Percentiles rank a stretch among this genome's conserved stretches.
Conservation (phyloP, 2,113 vertebrate species). For the Coptodon bakossiorum region DNA sequence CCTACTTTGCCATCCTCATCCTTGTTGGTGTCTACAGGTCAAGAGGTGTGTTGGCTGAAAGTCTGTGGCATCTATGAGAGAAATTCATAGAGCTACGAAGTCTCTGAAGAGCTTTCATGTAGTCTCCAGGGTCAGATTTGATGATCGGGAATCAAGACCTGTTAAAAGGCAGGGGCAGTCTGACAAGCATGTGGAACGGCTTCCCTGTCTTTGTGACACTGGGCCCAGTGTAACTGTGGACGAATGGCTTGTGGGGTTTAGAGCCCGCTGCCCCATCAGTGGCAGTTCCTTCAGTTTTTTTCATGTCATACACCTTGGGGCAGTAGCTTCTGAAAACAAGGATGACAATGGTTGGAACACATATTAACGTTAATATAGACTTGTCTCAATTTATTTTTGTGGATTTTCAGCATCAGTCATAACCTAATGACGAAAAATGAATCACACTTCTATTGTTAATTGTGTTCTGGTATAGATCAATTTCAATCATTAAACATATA, state of each 20-base stretch:
- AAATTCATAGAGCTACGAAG: not conserved
- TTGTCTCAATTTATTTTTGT: not conserved
- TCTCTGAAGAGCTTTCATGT: not conserved
- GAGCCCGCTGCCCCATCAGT: not conserved
- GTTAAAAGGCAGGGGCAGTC: not conserved
- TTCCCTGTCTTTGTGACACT: not conserved
- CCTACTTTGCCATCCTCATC: not conserved
- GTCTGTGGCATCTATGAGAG: not conserved
- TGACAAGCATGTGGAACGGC: not conserved
- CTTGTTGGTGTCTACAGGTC: not conserved
- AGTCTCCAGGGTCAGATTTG: not conserved
- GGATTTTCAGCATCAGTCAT: not conserved
- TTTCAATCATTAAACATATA: not conserved
- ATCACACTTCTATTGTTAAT: not conserved
- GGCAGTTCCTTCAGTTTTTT: not conserved
- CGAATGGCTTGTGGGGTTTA: not conserved
- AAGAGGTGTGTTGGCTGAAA: not conserved
- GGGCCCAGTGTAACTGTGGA: not conserved
- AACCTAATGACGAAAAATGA: not conserved
- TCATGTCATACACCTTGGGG: not conserved
- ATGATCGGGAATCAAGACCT: not conserved
- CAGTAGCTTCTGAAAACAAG: not conserved
- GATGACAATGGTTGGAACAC: not conserved
- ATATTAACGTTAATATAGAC: not conserved
- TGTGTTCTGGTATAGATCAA: not conserved